phyloP scores from a whole-genome alignment of 64 coral and sea anemone genomes.

The Acropora yongei region DNA sequence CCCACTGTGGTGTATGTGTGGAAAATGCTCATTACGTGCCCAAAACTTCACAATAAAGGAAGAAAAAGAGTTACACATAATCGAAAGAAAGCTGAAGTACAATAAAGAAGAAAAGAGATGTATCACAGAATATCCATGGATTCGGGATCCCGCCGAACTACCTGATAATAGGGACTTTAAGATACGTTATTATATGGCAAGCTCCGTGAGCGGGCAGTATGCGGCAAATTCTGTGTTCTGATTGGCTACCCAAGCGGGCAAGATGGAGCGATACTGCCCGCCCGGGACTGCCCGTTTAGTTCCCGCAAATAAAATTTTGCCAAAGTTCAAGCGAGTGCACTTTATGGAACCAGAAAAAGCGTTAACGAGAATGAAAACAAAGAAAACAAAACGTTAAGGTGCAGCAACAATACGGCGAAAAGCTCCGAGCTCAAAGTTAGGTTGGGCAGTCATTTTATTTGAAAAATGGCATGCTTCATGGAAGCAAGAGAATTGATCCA shows the following conservation, averaged over 20 bases:
- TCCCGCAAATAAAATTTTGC: too few relatives aligned
- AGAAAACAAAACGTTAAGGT: neutral
- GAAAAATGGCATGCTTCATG: neutral
- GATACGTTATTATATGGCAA: too few relatives aligned
- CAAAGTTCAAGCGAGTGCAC: too few relatives aligned
- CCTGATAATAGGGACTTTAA: too few relatives aligned
- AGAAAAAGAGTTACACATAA: constrained; percentile 39
- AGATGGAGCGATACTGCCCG: too few relatives aligned
- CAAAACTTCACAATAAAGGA: constrained; percentile 45
- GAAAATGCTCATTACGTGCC: neutral
- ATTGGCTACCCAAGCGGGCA: too few relatives aligned
- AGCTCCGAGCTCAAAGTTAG: neutral
- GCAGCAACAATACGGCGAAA: neutral
- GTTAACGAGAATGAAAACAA: too few relatives aligned
- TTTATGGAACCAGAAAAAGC: too few relatives aligned
- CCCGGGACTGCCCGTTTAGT: too few relatives aligned
- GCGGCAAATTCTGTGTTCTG: too few relatives aligned
- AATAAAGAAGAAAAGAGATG: constrained; percentile 16
- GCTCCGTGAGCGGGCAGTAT: too few relatives aligned
- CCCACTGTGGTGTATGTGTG: too few relatives aligned
- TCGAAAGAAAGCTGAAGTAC: constrained; percentile 38
- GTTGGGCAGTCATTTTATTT: neutral
- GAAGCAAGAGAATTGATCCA: neutral
- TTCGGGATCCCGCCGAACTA: neutral
- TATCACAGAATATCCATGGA: constrained; percentile 46